Evolutionary conservation across 2,888 invertebrate species (phyloP).

Genomic region (Pinctada fucata): DNA sequence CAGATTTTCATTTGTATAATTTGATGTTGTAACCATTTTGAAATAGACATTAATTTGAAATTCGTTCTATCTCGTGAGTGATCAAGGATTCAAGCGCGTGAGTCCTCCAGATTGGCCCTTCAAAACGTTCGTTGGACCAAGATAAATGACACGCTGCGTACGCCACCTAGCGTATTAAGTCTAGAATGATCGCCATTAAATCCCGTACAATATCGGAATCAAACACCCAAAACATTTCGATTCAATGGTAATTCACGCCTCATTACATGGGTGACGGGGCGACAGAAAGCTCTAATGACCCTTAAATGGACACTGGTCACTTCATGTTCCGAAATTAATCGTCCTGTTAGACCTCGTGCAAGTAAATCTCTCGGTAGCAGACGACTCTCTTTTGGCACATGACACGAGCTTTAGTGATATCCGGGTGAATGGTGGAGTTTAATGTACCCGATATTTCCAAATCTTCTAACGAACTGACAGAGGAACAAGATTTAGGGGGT

Average conservation of each 20-base stretch:
- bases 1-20: too few relatives aligned
- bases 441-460: not conserved
- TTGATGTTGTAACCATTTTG: not conserved
- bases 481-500: slow-evolving; percentile 5
- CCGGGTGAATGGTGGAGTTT: too few relatives aligned
- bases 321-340: slow-evolving; percentile 14
- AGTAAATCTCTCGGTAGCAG: slow-evolving; percentile 17
- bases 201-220: not conserved
- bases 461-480: slow-evolving; percentile 1
- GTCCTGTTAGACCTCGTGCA: slow-evolving; percentile 13
- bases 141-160: slow-evolving; percentile 3
- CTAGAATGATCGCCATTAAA: not conserved
- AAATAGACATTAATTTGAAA: not conserved
- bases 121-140: not conserved
- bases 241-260: slow-evolving; percentile 20
- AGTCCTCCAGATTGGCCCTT: not conserved
- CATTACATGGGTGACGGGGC: slow-evolving; percentile 27
- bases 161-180: not conserved
- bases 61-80: not conserved
- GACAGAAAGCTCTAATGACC: slow-evolving; percentile 21
- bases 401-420: not conserved
- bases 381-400: slow-evolving; percentile 20
- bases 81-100: not conserved
- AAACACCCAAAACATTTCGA: slow-evolving; percentile 8
- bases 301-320: slow-evolving; percentile 32